Evolutionary conservation across 2,113 vertebrate genomes (phyloP).

Genomic region (Falco punctatus): DNA sequence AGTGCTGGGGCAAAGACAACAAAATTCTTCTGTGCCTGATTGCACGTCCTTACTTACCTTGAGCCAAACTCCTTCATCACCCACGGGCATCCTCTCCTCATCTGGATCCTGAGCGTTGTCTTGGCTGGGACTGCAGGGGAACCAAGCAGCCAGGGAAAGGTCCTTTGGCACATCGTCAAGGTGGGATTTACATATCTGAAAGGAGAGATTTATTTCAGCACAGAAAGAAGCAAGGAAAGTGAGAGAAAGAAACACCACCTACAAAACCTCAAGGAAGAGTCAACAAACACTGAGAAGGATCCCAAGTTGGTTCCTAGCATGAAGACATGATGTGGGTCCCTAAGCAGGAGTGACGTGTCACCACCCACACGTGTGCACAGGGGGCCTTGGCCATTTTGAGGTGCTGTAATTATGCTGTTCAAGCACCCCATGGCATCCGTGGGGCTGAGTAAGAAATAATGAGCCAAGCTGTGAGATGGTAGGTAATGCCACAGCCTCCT

Average conservation of each 20-base stretch:
- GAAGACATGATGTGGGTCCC: neutral
- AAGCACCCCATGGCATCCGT: neutral
- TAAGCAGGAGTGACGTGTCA: neutral
- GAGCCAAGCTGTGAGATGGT: neutral
- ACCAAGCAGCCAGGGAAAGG: conserved; percentile 79
- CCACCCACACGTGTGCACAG: accelerated
- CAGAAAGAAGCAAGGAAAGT: neutral
- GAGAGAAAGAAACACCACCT: neutral
- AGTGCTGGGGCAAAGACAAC: neutral
- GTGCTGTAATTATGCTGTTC: neutral
- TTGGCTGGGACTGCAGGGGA: conserved; percentile 79
- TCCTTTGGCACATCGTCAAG: conserved; percentile 71
- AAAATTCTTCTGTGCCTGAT: neutral
- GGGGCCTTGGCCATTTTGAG: neutral
- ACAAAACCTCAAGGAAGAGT: neutral
- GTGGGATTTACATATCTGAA: conserved; percentile 84
- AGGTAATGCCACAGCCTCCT: neutral
- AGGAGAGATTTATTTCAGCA: neutral
- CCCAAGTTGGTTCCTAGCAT: neutral
- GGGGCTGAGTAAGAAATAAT: neutral
- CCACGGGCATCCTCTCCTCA: conserved; percentile 53
- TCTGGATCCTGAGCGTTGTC: conserved; percentile 53
- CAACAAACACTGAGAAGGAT: neutral
- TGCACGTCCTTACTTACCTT: conserved; percentile 76
- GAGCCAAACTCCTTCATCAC: conserved; percentile 77